Evolutionary conservation across 2,113 vertebrate species (phyloP).

Genomic region (Melanerpes formicivorus): DNA sequence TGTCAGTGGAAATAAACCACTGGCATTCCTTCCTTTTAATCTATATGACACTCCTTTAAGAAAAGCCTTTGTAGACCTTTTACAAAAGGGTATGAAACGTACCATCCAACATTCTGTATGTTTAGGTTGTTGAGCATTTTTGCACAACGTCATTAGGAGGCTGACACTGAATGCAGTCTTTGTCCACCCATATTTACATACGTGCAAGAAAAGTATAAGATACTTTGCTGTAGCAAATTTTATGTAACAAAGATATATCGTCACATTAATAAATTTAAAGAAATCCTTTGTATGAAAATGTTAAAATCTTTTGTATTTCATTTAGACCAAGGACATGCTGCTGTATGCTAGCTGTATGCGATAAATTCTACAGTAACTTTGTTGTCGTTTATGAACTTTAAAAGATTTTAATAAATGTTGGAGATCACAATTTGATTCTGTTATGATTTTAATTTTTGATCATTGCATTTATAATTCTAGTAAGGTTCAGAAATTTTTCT

Average conservation of each 20-base stretch:
- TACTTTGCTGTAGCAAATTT: slow-evolving; percentile 94
- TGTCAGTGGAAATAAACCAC: slow-evolving; percentile 72
- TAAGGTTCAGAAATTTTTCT: slow-evolving; percentile 44
- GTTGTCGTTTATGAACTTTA: slow-evolving; percentile 84
- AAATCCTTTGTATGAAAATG: slow-evolving; percentile 88
- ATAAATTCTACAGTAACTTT: slow-evolving; percentile 85
- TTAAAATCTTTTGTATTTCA: slow-evolving; percentile 80
- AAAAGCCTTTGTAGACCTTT: slow-evolving; percentile 81
- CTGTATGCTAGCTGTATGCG: slow-evolving; percentile 85
- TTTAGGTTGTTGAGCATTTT: slow-evolving; percentile 87
- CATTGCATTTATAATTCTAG: slow-evolving; percentile 51
- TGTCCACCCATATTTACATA: slow-evolving; percentile 85
- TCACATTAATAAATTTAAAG: slow-evolving; percentile 91
- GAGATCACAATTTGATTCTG: slow-evolving; percentile 81
- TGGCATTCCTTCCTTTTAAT: slow-evolving; percentile 75
- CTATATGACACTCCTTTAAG: slow-evolving; percentile 72
- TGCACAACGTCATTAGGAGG: slow-evolving; percentile 85
- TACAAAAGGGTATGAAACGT: slow-evolving; percentile 73
- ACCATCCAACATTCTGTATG: slow-evolving; percentile 79
- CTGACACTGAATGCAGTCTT: slow-evolving; percentile 79
- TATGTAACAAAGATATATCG: slow-evolving; percentile 89
- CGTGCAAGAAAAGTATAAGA: slow-evolving; percentile 87
- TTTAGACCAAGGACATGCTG: slow-evolving; percentile 82
- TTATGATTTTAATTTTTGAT: slow-evolving; percentile 77
- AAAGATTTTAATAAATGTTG: slow-evolving; percentile 87